A percentile compares a stretch with the other conserved stretches of the same genome.
Evolutionary conservation across 2,113 vertebrate species (phyloP).

Genomic region (Empidonax traillii): DNA sequence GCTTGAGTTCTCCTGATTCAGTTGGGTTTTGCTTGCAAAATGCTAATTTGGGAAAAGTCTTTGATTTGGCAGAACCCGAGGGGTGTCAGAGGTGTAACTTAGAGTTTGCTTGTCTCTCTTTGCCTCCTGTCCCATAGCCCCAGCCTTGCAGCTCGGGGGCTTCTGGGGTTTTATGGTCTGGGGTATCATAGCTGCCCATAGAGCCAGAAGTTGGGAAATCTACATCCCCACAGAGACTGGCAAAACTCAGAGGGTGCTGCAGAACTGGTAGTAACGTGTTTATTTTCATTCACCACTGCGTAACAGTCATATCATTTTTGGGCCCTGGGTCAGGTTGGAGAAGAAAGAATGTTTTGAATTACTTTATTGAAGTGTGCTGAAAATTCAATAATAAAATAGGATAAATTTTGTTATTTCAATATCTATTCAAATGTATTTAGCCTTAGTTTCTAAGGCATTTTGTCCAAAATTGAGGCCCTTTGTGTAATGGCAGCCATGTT

Average conservation of each 20-base stretch:
- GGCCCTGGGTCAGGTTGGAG: background rate
- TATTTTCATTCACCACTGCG: fast-evolving
- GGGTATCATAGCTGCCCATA: fast-evolving
- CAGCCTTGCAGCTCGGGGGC: background rate
- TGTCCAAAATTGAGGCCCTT: background rate
- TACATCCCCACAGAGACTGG: fast-evolving
- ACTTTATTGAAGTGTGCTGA: background rate
- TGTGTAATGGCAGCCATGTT: background rate
- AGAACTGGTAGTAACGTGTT: background rate
- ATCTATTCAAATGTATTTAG: background rate
- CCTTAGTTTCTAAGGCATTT: background rate
- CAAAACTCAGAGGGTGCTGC: background rate
- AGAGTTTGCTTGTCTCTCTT: background rate
- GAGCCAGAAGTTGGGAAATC: background rate
- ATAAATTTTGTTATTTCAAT: conserved; percentile 2
- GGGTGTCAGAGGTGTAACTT: background rate
- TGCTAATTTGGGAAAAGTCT: background rate
- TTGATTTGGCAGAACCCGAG: background rate
- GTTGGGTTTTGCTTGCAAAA: background rate
- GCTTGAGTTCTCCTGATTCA: background rate
- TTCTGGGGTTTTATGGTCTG: background rate
- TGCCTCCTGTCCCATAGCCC: background rate
- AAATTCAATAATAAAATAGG: background rate
- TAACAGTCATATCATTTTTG: background rate
- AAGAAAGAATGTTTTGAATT: background rate